Evolutionary conservation across 2,888 invertebrate genomes (phyloP).

Genomic region (Unio pictorum): DNA sequence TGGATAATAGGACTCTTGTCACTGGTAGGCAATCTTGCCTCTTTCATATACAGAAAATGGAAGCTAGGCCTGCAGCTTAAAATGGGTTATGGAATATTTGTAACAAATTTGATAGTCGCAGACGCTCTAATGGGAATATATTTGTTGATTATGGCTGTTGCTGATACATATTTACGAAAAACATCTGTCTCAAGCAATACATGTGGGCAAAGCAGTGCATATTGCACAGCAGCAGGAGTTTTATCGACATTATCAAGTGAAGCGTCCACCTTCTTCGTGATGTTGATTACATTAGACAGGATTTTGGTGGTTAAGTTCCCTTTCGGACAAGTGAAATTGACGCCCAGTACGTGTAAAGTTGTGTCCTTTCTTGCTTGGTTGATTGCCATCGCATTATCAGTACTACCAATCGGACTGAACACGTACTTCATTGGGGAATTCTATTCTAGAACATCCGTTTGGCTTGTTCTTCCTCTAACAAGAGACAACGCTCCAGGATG

Average conservation of each 20-base stretch:
- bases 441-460: conserved; percentile 61
- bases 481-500: conserved; percentile 63
- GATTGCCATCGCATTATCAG: conserved; percentile 47
- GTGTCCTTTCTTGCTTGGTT: conserved; percentile 50
- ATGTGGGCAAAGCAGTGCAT: conserved; percentile 34
- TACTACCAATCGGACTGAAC: conserved; percentile 58
- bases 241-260: conserved; percentile 73
- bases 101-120: conserved; percentile 21
- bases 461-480: conserved; percentile 67
- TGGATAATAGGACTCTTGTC: conserved; percentile 34
- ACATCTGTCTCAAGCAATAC: conserved; percentile 34
- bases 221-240: conserved; percentile 39
- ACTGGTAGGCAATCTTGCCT: conserved; percentile 26
- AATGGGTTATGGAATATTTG: conserved; percentile 26
- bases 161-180: conserved; percentile 36
- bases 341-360: conserved; percentile 32
- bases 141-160: conserved; percentile 27
- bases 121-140: conserved; percentile 19
- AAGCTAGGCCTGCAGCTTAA: conserved; percentile 8
- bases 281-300: conserved; percentile 78
- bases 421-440: conserved; percentile 60
- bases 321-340: conserved; percentile 64
- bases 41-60: conserved; percentile 16
- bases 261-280: conserved; percentile 77
- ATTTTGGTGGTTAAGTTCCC: conserved; percentile 77